phyloP scores from a whole-genome alignment of 2,113 vertebrate species.

The Mesocricetus auratus region DNA sequence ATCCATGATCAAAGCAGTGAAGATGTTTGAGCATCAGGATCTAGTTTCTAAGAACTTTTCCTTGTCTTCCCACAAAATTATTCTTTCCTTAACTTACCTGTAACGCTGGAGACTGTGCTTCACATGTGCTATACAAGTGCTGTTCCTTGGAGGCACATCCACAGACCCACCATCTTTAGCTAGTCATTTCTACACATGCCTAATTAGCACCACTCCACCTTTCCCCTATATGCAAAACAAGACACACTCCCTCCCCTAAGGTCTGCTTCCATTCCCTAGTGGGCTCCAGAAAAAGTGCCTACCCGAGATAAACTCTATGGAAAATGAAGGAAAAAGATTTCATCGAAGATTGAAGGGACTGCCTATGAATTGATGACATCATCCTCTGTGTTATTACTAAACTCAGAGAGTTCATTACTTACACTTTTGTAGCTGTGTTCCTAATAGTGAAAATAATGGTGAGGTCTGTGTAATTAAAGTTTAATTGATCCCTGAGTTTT shows the following conservation, averaged over 20 bases:
- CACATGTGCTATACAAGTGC: background rate
- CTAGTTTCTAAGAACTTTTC: background rate
- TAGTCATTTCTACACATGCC: background rate
- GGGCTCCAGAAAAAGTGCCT: background rate
- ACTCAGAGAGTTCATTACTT: background rate
- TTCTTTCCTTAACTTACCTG: background rate
- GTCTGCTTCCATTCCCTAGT: background rate
- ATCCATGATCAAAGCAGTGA: background rate
- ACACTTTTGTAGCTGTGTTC: background rate
- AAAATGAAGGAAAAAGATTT: background rate
- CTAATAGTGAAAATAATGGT: conserved; percentile 16
- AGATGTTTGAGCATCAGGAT: background rate
- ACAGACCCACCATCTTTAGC: background rate
- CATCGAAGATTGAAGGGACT: background rate
- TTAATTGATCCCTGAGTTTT: conserved; percentile 17
- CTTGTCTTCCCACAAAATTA: background rate
- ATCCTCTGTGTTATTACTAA: background rate
- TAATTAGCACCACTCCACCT: background rate
- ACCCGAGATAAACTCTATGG: background rate
- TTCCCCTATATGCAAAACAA: background rate
- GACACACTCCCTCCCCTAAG: background rate
- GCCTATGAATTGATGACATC: background rate
- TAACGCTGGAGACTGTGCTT: background rate
- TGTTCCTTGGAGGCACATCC: background rate
- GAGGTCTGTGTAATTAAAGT: background rate